phyloP scores from a whole-genome alignment of 2,113 vertebrate genomes.

The Brienomyrus longianalis region DNA sequence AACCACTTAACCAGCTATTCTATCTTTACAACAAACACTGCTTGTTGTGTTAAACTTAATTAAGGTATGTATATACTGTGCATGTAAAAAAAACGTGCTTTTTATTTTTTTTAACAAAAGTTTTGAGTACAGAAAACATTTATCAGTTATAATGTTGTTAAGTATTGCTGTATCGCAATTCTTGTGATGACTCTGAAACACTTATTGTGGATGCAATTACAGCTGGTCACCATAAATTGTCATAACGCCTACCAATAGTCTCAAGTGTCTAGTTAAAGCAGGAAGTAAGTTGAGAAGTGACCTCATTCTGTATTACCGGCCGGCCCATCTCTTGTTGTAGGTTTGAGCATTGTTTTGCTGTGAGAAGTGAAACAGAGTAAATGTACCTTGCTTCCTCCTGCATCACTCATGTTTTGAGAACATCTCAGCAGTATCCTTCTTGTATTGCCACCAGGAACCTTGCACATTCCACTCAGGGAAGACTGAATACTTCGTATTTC shows the following conservation, averaged over 20 bases:
- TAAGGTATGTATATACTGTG: background rate
- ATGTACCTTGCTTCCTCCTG: background rate
- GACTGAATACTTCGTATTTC: background rate
- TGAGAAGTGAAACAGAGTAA: background rate
- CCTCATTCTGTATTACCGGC: background rate
- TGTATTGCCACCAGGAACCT: background rate
- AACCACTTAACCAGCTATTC: background rate
- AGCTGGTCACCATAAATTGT: background rate
- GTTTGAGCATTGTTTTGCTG: background rate
- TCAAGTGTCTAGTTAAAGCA: constrained; percentile 8
- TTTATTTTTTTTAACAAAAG: background rate
- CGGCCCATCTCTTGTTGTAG: background rate
- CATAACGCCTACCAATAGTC: background rate
- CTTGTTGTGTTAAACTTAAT: background rate
- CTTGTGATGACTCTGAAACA: background rate
- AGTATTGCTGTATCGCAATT: background rate
- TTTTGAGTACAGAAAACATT: background rate
- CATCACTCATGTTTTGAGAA: background rate
- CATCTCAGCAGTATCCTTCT: background rate
- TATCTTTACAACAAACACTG: background rate
- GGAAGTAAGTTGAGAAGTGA: background rate
- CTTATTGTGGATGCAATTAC: background rate
- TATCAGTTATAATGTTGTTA: background rate
- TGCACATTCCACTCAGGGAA: background rate
- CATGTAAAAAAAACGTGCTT: too few relatives aligned